phyloP scores from a whole-genome alignment of 2,113 vertebrate species.

The Planiliza haematocheilus region DNA sequence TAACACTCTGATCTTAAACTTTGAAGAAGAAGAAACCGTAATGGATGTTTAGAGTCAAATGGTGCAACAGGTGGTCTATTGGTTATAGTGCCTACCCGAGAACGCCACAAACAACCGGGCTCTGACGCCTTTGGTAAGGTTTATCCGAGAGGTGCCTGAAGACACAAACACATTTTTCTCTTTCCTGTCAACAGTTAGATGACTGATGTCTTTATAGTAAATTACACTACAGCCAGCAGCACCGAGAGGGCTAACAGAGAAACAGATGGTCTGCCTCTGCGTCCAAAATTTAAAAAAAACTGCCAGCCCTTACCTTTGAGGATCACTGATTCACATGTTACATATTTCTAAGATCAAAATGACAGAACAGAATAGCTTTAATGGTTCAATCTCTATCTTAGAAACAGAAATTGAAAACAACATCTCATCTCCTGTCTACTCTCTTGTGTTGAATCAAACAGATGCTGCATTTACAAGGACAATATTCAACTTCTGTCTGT shows the following conservation, averaged over 20 bases:
- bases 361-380: not conserved
- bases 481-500: too few species aligned
- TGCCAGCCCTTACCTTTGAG: not conserved
- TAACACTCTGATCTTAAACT: not conserved
- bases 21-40: slow-evolving; percentile 5
- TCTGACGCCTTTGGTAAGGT: not conserved
- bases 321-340: not conserved
- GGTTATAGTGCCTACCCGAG: not conserved
- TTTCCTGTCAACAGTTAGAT: too few species aligned
- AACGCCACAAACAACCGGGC: not conserved
- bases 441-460: not conserved
- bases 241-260: not conserved
- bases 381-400: not conserved
- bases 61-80: slow-evolving; percentile 30
- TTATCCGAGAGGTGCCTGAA: not conserved
- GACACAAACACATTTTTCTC: not conserved
- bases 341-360: not conserved
- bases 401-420: not conserved
- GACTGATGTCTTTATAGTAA: too few species aligned
- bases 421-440: not conserved
- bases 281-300: slow-evolving; percentile 4
- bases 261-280: not conserved
- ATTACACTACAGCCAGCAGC: not conserved
- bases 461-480: too few species aligned
- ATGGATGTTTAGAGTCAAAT: slow-evolving; percentile 15